Evolutionary conservation across 92 coral and sea anemone species (phyloP).

Genomic region (Muricea muricata): DNA sequence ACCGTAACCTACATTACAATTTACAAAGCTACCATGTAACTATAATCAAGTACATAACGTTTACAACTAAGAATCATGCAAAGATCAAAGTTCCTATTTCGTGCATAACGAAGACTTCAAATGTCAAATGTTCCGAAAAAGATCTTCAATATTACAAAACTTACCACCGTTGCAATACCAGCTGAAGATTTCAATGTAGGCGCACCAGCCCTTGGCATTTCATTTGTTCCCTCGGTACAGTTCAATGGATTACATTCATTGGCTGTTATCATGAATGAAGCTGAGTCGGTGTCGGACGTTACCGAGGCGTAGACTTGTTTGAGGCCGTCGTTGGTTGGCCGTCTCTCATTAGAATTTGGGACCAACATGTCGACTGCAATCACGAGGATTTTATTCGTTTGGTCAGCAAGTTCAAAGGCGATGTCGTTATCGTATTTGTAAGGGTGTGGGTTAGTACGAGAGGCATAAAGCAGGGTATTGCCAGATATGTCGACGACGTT

Average conservation of each 20-base stretch:
- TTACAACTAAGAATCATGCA: too few relatives aligned
- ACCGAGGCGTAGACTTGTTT: neutral
- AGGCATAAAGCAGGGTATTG: constrained; percentile 30
- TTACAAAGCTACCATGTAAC: too few relatives aligned
- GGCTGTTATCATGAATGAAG: constrained; percentile 35
- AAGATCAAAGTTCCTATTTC: too few relatives aligned
- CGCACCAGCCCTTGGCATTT: neutral
- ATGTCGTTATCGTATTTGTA: constrained; percentile 53
- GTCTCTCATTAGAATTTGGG: too few relatives aligned
- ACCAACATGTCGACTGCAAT: constrained; percentile 14
- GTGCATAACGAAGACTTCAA: neutral
- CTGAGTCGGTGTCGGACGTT: constrained; percentile 23
- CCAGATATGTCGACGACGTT: constrained; percentile 36
- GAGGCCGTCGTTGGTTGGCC: neutral
- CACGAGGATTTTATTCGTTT: constrained; percentile 30
- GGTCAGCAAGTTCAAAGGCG: constrained; percentile 36
- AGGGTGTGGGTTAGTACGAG: constrained; percentile 53
- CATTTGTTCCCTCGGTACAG: constrained; percentile 58
- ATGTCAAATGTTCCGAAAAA: neutral
- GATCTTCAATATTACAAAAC: neutral
- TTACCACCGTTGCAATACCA: neutral
- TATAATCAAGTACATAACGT: neutral
- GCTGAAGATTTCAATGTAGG: neutral
- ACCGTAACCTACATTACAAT: too few relatives aligned
- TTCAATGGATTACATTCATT: constrained; percentile 42